Evolutionary conservation across 2,113 vertebrate species (phyloP), one percentile per base, ranked within the genome.

Genomic region (Brienomyrus brachyistius): DNA sequence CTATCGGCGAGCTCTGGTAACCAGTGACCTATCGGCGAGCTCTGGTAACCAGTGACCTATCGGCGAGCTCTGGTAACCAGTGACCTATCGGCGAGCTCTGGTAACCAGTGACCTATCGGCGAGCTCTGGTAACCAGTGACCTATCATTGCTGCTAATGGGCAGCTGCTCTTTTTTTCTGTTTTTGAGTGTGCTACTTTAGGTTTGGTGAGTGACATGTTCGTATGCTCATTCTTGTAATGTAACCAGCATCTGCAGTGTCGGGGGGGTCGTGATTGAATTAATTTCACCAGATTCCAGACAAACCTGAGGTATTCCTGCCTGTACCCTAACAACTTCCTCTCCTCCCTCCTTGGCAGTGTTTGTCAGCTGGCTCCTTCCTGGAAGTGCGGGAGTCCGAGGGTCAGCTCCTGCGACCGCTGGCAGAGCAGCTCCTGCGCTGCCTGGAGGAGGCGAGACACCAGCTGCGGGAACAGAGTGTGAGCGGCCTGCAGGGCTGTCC

Each of bases 391-490:
- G 96, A 95, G 88, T 70, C 90, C 0, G 95, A 95, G 0, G 92
- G 94, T 9, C 54, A 89, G 0, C 92, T 94, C 66, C 91, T 96
- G 89, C 93, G 93, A 19, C 94, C 95, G 5, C 90, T 94, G 80
- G 95, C 96, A 85, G 93, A 93, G 90, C 93, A 94, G 88, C 91
- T 96, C 85, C 90, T 96, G 27, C 93, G 90, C 90, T 94, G 94
- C 91, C 92, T 96, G 91, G 94, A 95, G 91, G 90, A 94, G 88
- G 94, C 94, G 17, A 91, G 95, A 47, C 87, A 62, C 0, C 90
- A 94, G 43, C 93, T 96, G 70, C 92, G 96, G 90, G 95, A 96
- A 59, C 96, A 96, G 90, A 95, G 95, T 88, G 91, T 96, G 84
- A 93, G 91, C 90, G 95, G 95, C n/a, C 91, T 93, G 0, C 51